Conservation (phyloP, 2,888 invertebrate genomes). For the Dorcus parallelipipedus region DNA sequence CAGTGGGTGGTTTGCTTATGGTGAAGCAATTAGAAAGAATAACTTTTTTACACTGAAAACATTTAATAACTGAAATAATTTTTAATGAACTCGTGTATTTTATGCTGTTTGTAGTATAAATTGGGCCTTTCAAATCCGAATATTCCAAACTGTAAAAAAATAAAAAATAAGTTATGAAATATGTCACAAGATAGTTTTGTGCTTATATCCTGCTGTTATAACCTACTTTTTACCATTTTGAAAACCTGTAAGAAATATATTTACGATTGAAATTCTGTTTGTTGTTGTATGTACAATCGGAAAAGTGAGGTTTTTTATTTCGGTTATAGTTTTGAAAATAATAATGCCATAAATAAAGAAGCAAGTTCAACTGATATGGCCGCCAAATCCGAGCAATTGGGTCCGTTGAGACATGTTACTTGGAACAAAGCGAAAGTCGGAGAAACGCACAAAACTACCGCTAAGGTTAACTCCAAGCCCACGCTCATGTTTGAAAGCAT, state of each 20-base stretch:
- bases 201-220: conserved; percentile 37
- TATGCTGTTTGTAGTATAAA: too few species aligned
- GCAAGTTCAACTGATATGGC: conserved; percentile 27
- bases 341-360: conserved; percentile 22
- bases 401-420: conserved; percentile 20
- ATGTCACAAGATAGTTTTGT: conserved; percentile 30
- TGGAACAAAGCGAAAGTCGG: conserved; percentile 27
- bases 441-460: conserved; percentile 1
- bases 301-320: too few species aligned
- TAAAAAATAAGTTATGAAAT: conserved; percentile 34
- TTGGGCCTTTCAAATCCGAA: too few species aligned
- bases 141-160: too few species aligned
- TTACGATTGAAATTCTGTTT: too few species aligned
- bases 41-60: too few species aligned
- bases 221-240: conserved; percentile 43
- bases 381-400: conserved; percentile 26
- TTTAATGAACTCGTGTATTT: too few species aligned
- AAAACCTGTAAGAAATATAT: conserved; percentile 25
- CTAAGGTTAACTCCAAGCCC: neutral
- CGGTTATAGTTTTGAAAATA: conserved; percentile 1
- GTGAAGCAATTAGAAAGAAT: neutral
- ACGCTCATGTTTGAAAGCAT: neutral
- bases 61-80: too few species aligned
- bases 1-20: conserved; percentile 15
- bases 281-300: too few species aligned